These are phyloP conservation scores for Nymphalis c-album DNA, from an alignment of 2,888 invertebrate species.

Conservation along the genomic window DNA sequence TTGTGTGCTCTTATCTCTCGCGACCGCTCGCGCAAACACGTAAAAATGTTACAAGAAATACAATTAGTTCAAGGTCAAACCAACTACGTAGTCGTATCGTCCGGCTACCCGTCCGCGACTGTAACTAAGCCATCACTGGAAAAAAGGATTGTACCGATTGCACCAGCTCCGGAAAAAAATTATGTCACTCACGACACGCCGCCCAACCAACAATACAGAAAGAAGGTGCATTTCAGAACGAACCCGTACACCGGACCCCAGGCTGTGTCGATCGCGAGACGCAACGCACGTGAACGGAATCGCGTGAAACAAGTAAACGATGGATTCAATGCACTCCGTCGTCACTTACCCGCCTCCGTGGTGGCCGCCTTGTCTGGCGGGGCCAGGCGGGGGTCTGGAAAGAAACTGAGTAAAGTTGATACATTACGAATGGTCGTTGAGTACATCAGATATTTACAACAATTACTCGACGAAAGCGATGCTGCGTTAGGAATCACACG, in stretches of 20 bases:
- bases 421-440: conserved; percentile 94
- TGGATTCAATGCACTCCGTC: conserved; percentile 93
- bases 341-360: conserved; percentile 91
- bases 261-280: conserved; percentile 91
- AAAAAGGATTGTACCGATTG: conserved; percentile 79
- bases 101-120: conserved; percentile 72
- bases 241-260: conserved; percentile 85
- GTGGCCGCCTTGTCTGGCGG: conserved; percentile 85
- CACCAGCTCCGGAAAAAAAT: conserved; percentile 82
- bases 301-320: conserved; percentile 97
- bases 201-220: conserved; percentile 84
- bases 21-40: conserved; percentile 60
- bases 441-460: conserved; percentile 92
- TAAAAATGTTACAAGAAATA: conserved; percentile 79
- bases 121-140: conserved; percentile 77
- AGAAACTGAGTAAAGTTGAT: conserved; percentile 94
- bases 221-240: conserved; percentile 87
- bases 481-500: conserved; percentile 78
- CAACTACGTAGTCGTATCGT: conserved; percentile 83
- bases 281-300: conserved; percentile 97
- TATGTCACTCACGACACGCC: conserved; percentile 77
- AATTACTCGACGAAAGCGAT: conserved; percentile 88
- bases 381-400: conserved; percentile 88
- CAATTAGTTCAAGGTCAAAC: conserved; percentile 80
- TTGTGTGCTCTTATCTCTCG: conserved; percentile 54